Evolutionary conservation across 1,140 invertebrate genomes (phyloP).

Genomic region (Leptinotarsa undecemlineata): DNA sequence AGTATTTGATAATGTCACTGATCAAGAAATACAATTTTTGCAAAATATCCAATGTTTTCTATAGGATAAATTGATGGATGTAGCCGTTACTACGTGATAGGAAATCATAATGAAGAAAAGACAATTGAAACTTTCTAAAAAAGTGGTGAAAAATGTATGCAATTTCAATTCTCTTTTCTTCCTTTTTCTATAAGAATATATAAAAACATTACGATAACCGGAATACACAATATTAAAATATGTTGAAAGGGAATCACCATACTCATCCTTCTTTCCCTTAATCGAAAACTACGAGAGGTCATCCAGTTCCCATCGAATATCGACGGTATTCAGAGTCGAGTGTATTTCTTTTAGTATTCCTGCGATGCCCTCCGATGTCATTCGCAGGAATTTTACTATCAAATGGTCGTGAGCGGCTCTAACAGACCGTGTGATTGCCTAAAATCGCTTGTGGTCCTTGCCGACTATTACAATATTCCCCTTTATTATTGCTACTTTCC

Average conservation of each 20-base stretch:
- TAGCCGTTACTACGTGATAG: no score
- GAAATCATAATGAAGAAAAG: no score
- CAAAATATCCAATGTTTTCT: no score
- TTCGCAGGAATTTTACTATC: conserved; percentile 55
- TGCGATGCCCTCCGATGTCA: conserved; percentile 42
- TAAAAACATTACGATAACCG: no score
- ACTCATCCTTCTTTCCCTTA: neutral
- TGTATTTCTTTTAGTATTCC: conserved; percentile 25
- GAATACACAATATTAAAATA: neutral
- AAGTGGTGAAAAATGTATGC: no score
- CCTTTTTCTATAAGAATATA: no score
- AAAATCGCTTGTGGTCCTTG: conserved; percentile 48
- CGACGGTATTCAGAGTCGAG: neutral
- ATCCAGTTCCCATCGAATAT: neutral
- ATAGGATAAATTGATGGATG: no score
- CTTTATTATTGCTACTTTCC: conserved; percentile 22
- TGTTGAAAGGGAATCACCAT: neutral
- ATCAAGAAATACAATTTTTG: no score
- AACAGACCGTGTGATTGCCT: conserved; percentile 52
- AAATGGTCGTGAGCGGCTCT: conserved; percentile 49
- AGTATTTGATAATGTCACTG: no score
- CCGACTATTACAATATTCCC: conserved; percentile 17
- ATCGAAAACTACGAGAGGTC: neutral
- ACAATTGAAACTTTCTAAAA: no score
- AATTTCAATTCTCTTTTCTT: no score